Percentiles rank a stretch among this genome's conserved stretches.
phyloP scores from a whole-genome alignment of 2,888 invertebrate genomes.

The Epistrophe grossulariae region DNA sequence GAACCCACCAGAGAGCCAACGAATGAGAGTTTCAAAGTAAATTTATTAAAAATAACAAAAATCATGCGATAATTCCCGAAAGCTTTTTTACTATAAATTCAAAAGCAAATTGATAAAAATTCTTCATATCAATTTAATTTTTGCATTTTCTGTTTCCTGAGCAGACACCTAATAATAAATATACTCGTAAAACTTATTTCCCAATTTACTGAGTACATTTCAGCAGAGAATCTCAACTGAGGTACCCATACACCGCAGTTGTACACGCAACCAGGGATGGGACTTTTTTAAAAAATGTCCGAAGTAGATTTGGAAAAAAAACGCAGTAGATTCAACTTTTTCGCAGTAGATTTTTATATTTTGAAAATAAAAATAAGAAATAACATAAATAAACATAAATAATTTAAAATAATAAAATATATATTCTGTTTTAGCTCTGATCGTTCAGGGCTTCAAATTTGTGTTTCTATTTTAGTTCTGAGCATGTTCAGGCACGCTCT shows the following conservation, averaged over 20 bases:
- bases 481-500: no score
- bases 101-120: slow-evolving; percentile 58
- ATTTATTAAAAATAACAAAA: slow-evolving; percentile 60
- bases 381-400: no score
- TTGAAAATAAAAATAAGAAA: no score
- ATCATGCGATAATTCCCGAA: slow-evolving; percentile 70
- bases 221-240: slow-evolving; percentile 18
- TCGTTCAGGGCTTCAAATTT: no score
- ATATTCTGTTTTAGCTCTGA: no score
- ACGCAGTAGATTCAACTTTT: no score
- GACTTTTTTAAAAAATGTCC: no score
- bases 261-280: slow-evolving; percentile 19
- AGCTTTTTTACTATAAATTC: slow-evolving; percentile 63
- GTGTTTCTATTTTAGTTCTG: no score
- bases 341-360: no score
- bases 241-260: no score
- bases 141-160: slow-evolving; percentile 10
- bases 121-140: slow-evolving; percentile 32
- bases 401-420: no score
- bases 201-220: slow-evolving; percentile 23
- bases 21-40: slow-evolving; percentile 30
- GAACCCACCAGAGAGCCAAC: slow-evolving; percentile 16
- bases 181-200: slow-evolving; percentile 26
- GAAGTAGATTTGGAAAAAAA: no score
- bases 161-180: slow-evolving; percentile 15